Conservation (phyloP, 2,797 vertebrate species). For the Bufotes viridis region DNA sequence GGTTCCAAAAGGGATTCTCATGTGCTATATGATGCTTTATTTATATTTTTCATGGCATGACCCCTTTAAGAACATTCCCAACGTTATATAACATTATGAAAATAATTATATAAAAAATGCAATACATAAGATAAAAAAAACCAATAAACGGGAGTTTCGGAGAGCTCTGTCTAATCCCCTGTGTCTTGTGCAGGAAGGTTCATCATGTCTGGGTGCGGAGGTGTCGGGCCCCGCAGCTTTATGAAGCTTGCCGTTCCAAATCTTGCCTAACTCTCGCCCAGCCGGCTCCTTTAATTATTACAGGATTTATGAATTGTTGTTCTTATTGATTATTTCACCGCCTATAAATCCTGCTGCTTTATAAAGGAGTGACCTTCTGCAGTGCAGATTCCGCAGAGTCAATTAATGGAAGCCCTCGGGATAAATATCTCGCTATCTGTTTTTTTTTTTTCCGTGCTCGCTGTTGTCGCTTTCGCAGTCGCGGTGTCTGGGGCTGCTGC, state of each 20-base stretch:
- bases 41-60: too few relatives aligned
- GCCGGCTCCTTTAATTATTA: conserved; percentile 65
- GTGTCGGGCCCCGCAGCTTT: conserved; percentile 38
- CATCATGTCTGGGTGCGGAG: conserved; percentile 31
- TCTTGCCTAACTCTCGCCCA: conserved; percentile 46
- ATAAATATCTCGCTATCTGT: conserved; percentile 59
- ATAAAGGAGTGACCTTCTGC: conserved; percentile 57
- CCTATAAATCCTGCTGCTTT: conserved; percentile 63
- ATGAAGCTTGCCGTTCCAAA: conserved; percentile 42
- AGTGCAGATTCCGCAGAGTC: conserved; percentile 45
- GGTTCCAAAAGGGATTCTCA: too few relatives aligned
- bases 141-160: background rate
- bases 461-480: conserved; percentile 51
- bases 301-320: conserved; percentile 67
- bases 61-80: too few relatives aligned
- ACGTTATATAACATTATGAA: too few relatives aligned
- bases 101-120: too few relatives aligned
- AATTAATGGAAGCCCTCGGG: conserved; percentile 64
- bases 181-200: background rate
- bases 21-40: too few relatives aligned
- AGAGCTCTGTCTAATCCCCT: background rate
- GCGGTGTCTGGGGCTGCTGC: conserved; percentile 43
- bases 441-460: background rate
- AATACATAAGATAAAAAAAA: background rate
- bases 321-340: conserved; percentile 64